A percentile compares a stretch with the other conserved stretches of the same genome.
Evolutionary conservation across 2,888 invertebrate genomes (phyloP).

Genomic region (Tachina grossa): DNA sequence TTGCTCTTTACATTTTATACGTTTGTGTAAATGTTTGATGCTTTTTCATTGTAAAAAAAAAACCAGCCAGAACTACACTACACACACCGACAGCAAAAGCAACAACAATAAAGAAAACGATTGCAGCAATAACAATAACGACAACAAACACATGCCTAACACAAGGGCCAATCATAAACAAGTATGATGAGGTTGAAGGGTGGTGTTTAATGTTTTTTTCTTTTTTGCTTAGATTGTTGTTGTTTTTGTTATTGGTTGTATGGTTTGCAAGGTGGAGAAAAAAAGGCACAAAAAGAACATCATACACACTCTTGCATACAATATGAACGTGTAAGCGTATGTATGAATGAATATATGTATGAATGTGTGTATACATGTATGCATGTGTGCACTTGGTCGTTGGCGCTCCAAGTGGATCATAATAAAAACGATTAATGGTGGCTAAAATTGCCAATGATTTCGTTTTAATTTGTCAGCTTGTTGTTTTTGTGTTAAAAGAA

Average conservation of each 20-base stretch:
- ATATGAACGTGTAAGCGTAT: background rate
- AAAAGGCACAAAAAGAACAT: conserved; percentile 18
- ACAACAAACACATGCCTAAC: conserved; percentile 44
- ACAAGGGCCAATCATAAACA: conserved; percentile 69
- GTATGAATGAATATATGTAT: background rate
- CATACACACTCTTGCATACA: background rate
- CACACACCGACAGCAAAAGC: conserved; percentile 7
- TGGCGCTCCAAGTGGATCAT: conserved; percentile 14
- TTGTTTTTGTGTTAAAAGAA: background rate
- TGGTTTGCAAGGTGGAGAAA: conserved; percentile 32
- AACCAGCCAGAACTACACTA: conserved; percentile 15
- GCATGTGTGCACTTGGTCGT: background rate
- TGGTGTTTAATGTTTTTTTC: conserved; percentile 54
- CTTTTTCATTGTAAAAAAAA: conserved; percentile 32
- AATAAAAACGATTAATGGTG: conserved; percentile 58
- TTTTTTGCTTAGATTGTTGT: conserved; percentile 4
- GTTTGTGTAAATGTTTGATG: conserved; percentile 50
- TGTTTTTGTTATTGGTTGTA: conserved; percentile 51
- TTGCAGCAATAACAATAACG: conserved; percentile 41
- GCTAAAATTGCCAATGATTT: conserved; percentile 51
- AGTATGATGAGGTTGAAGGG: conserved; percentile 70
- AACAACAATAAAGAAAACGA: conserved; percentile 36
- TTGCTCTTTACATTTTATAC: conserved; percentile 24
- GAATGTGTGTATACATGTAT: background rate
- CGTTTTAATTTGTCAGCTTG: background rate